These are phyloP conservation scores for Muscicapa striata DNA, from an alignment of 2,797 vertebrate genomes.

Conservation along the genomic window DNA sequence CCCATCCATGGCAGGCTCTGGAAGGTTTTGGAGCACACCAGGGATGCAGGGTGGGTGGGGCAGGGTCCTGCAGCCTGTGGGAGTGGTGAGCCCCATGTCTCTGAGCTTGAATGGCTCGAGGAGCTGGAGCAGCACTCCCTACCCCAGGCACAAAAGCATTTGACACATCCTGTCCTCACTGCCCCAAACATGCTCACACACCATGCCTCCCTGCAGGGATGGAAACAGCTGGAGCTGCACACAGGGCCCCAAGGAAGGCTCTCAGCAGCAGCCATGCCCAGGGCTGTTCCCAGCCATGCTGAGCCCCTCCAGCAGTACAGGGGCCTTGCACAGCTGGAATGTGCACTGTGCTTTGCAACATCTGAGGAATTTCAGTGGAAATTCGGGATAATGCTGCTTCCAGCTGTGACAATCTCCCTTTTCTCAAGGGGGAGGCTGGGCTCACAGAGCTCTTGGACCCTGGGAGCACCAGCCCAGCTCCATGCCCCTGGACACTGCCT, in stretches of 20 bases:
- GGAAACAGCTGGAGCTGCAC: background rate
- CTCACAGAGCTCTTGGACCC: background rate
- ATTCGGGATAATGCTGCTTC: rapidly evolving
- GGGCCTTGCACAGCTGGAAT: background rate
- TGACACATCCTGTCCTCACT: rapidly evolving
- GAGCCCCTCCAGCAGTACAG: background rate
- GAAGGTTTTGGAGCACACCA: background rate
- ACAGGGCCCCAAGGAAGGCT: background rate
- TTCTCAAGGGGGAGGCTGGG: background rate
- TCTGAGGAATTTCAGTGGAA: rapidly evolving
- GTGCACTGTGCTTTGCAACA: background rate
- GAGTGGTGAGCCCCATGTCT: background rate
- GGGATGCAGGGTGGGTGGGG: background rate
- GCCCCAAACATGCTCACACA: background rate
- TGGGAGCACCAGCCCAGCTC: background rate
- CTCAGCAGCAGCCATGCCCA: background rate
- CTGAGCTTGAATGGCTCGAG: background rate
- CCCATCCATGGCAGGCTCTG: rapidly evolving
- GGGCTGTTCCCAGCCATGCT: background rate
- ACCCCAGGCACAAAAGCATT: rapidly evolving
- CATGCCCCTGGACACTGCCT: rapidly evolving
- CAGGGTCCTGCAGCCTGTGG: background rate
- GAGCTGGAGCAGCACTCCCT: background rate
- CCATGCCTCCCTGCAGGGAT: rapidly evolving
- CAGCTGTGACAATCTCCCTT: background rate